A percentile compares a stretch with the other conserved stretches of the same genome.
These are phyloP conservation scores for Steatocranus sp. DNA, from an alignment of 2,797 vertebrate genomes.

Conservation along the genomic window DNA sequence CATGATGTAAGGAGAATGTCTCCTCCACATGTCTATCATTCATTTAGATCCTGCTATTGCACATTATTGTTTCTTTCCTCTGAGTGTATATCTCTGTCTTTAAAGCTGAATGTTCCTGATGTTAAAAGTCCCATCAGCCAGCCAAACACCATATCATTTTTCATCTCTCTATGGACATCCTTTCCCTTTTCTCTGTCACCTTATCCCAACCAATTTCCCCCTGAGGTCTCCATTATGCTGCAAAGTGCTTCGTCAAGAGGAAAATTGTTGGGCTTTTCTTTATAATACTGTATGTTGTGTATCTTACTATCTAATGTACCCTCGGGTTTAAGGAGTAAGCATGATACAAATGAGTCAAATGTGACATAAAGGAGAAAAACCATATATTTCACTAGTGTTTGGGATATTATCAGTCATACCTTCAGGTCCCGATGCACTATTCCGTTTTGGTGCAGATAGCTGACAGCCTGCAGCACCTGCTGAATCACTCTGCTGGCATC, in stretches of 20 bases:
- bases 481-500: constrained; percentile 94
- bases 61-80: not conserved
- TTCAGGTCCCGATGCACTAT: constrained; percentile 94
- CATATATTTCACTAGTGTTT: not conserved
- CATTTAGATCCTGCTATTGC: not conserved
- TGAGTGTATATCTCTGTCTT: not conserved
- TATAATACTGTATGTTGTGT: not conserved
- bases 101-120: not conserved
- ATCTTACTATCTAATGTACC: rapidly evolving
- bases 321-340: not conserved
- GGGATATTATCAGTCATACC: constrained; percentile 58
- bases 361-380: not conserved
- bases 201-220: not conserved
- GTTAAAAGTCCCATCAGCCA: not conserved
- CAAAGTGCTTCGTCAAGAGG: not conserved
- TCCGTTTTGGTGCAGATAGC: constrained; percentile 88
- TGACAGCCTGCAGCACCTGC: constrained; percentile 91
- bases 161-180: not conserved
- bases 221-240: not conserved
- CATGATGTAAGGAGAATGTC: not conserved
- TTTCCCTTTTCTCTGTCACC: not conserved
- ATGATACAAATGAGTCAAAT: not conserved
- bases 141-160: not conserved
- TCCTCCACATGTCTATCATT: not conserved
- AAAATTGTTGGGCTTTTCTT: not conserved